Evolutionary conservation across 2,797 vertebrate species (phyloP).

Genomic region (Gallinago stenura): DNA sequence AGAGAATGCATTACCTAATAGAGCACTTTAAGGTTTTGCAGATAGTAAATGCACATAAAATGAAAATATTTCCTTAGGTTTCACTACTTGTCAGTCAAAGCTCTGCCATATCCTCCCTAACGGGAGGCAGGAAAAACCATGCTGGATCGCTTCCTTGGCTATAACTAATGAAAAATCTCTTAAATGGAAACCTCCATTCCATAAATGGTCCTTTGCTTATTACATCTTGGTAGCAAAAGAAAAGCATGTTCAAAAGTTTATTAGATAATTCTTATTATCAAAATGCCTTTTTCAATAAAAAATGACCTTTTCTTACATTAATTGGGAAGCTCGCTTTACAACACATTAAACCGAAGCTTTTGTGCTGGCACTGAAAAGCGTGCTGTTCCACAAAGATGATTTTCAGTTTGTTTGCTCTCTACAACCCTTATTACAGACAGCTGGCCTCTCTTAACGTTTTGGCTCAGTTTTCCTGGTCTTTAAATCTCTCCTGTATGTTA

Average conservation of each 20-base stretch:
- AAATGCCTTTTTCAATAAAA: constrained; percentile 72
- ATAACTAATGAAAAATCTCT: not conserved
- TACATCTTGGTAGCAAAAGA: constrained; percentile 6
- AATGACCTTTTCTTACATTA: constrained; percentile 74
- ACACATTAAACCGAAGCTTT: constrained; percentile 57
- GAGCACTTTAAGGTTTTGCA: not conserved
- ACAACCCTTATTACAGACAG: not conserved
- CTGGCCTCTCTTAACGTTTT: not conserved
- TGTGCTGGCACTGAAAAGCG: constrained; percentile 39
- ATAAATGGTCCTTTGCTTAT: not conserved
- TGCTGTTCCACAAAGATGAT: constrained; percentile 5
- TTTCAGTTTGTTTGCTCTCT: constrained; percentile 56
- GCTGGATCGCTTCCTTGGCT: not conserved
- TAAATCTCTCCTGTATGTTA: not conserved
- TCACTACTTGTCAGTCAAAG: not conserved
- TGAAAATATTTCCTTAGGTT: not conserved
- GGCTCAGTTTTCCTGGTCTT: not conserved
- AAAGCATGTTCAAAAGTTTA: constrained; percentile 29
- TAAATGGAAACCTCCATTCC: not conserved
- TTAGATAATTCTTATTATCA: constrained; percentile 70
- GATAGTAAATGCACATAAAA: not conserved
- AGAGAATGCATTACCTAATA: not conserved
- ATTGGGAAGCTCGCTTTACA: constrained; percentile 56
- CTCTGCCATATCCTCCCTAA: not conserved
- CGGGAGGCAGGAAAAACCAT: not conserved